Evolutionary conservation across 2,113 vertebrate species (phyloP).

Genomic region (Vombatus ursinus): DNA sequence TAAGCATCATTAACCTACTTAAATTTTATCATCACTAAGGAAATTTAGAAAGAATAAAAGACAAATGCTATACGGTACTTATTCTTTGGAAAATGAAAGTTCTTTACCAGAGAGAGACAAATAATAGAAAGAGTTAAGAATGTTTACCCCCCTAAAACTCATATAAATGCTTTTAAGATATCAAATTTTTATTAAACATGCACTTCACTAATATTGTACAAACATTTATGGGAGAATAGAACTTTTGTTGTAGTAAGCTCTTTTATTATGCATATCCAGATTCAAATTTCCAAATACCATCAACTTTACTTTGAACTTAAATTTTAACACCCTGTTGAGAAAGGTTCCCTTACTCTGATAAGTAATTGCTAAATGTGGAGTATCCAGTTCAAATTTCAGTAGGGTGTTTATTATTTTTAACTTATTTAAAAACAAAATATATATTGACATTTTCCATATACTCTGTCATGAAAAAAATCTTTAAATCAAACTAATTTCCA

Average conservation of each 20-base stretch:
- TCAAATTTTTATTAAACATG: slow-evolving; percentile 26
- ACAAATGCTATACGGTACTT: slow-evolving; percentile 10
- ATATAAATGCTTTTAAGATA: not conserved
- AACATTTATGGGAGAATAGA: not conserved
- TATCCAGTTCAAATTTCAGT: not conserved
- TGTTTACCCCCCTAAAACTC: slow-evolving; percentile 17
- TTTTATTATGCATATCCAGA: slow-evolving; percentile 5
- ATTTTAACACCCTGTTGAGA: not conserved
- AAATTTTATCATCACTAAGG: not conserved
- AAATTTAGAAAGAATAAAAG: slow-evolving; percentile 42
- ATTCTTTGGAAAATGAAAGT: slow-evolving; percentile 39
- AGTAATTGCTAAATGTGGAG: not conserved
- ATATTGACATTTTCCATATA: slow-evolving; percentile 11
- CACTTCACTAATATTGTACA: not conserved
- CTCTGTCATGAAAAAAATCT: not conserved
- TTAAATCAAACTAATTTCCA: not conserved
- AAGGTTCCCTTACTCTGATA: slow-evolving; percentile 22
- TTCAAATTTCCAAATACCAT: slow-evolving; percentile 16
- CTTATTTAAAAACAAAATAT: slow-evolving; percentile 34
- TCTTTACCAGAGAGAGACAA: slow-evolving; percentile 32
- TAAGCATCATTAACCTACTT: not conserved
- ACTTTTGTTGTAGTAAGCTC: slow-evolving; percentile 18
- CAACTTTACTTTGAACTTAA: slow-evolving; percentile 16
- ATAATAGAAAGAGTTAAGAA: slow-evolving; percentile 19
- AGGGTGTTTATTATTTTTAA: slow-evolving; percentile 19